Evolutionary conservation across 1,140 invertebrate genomes (phyloP).

Genomic region (Cylas formicarius): DNA sequence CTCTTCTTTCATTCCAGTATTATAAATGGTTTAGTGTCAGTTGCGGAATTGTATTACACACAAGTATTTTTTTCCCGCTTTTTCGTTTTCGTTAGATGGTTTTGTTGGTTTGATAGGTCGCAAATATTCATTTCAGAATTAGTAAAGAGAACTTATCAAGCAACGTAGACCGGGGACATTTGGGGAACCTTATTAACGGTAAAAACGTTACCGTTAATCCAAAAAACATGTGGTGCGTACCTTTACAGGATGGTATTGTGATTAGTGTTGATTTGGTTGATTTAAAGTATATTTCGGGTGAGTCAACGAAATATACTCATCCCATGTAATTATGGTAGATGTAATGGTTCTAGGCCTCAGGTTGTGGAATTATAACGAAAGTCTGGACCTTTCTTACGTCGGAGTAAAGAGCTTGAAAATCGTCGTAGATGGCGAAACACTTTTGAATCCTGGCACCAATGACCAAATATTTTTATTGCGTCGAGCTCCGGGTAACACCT

Average conservation of each 20-base stretch:
- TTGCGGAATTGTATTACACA: too few species aligned
- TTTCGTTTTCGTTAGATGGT: too few species aligned
- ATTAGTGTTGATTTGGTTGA: slow-evolving; percentile 49
- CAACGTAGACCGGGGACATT: slow-evolving; percentile 14
- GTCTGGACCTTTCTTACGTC: slow-evolving; percentile 61
- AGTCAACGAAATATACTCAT: not conserved
- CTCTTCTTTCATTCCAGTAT: too few species aligned
- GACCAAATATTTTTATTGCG: slow-evolving; percentile 52
- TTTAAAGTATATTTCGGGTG: slow-evolving; percentile 46
- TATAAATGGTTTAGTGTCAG: too few species aligned
- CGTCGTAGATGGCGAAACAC: slow-evolving; percentile 39
- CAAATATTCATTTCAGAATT: slow-evolving; percentile 10
- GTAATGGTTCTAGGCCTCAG: slow-evolving; percentile 45
- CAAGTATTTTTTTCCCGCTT: too few species aligned
- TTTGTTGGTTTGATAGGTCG: too few species aligned
- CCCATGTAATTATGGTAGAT: slow-evolving; percentile 1
- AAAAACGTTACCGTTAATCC: slow-evolving; percentile 51
- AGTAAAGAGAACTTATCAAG: slow-evolving; percentile 17
- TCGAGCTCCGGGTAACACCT: slow-evolving; percentile 62
- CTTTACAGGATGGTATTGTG: slow-evolving; percentile 42
- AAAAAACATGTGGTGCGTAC: slow-evolving; percentile 56
- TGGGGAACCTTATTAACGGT: slow-evolving; percentile 47
- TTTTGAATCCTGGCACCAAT: slow-evolving; percentile 41
- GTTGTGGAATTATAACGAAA: slow-evolving; percentile 78
- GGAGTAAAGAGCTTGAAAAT: slow-evolving; percentile 55